Base-by-base conservation (phyloP, 1,140 invertebrate genomes). In the Zaprionus gabonicus region DNA sequence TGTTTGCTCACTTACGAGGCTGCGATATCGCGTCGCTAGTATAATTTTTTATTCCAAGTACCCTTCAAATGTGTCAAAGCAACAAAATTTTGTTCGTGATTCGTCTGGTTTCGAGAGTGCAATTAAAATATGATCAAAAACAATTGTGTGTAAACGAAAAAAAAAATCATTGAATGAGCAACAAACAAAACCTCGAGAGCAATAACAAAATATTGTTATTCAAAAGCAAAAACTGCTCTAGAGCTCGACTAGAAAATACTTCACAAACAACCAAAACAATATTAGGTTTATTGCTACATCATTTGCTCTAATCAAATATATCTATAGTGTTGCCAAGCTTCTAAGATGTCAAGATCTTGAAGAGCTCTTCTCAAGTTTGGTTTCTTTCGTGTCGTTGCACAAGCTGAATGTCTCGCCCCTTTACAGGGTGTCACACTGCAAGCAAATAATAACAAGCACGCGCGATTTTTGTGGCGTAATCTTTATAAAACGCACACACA, bases 61-160 rank as follows among this genome's bases (percentile, higher is more conserved):
- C 73, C 46, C 73, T 81, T 81, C 46, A 78, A 62, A 73, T 68
- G 79, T 81, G 79, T 63, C 74, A 53, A 57, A 73, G 49, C 64
- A 60, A 72, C 51, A 62, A 49, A 64, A 55, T 59, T 12, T 57
- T 27, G 34, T 56, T 78, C 62, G 65, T 77, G 80, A 81, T 81
- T 82, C 71, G 69, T 67, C 23, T 63, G 66, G 44, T 75, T 53
- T 74, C 63, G 64, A 70, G 69, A 70, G 69, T 77, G 69, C 69
- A 64, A 74, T 81, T 73, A 78, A 73, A 78, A 78, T 64, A 69
- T 80, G 72, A 76, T 77, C 31, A 73, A 67, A 67, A 56, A 65
- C 69, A 80, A 65, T 68, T 77, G 79, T 73, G 68, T 49, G 56
- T 1, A 66, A 46, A 60, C 4, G 25, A 69, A 13, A 41, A 23